phyloP scores from a whole-genome alignment of 1,140 invertebrate species.

The Drosophila fuyamai region DNA sequence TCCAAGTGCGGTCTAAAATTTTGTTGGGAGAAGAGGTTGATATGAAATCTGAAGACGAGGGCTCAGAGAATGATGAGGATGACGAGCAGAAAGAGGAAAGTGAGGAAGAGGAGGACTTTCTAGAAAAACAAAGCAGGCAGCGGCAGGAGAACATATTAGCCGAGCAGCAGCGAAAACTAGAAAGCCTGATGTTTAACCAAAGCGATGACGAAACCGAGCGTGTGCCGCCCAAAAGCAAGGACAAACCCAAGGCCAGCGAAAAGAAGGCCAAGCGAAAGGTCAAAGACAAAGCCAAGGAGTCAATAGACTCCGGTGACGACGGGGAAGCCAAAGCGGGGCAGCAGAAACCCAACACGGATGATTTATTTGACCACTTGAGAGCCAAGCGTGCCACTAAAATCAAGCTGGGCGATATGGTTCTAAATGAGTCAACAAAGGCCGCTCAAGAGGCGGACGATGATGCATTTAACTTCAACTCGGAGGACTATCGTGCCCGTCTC shows the following conservation, averaged over 20 bases:
- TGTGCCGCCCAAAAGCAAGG: slow-evolving; percentile 33
- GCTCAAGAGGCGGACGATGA: slow-evolving; percentile 50
- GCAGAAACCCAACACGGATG: slow-evolving; percentile 65
- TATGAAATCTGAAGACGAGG: slow-evolving; percentile 26
- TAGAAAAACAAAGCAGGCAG: slow-evolving; percentile 70
- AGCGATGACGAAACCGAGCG: slow-evolving; percentile 79
- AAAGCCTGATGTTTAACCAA: slow-evolving; percentile 78
- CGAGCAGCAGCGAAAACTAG: slow-evolving; percentile 65
- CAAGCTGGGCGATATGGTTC: slow-evolving; percentile 69
- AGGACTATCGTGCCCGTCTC: slow-evolving; percentile 77
- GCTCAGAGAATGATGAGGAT: slow-evolving; percentile 14
- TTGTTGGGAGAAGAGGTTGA: slow-evolving; percentile 77
- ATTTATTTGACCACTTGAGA: slow-evolving; percentile 83
- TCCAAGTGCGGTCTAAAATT: slow-evolving; percentile 81
- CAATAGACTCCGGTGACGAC: slow-evolving; percentile 22
- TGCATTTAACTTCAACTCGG: slow-evolving; percentile 81
- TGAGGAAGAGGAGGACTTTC: slow-evolving; percentile 74
- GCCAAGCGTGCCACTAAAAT: slow-evolving; percentile 75
- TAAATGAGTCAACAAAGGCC: slow-evolving; percentile 55
- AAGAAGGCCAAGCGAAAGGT: slow-evolving; percentile 40
- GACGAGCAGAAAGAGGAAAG: slow-evolving; percentile 8
- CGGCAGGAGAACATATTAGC: slow-evolving; percentile 61
- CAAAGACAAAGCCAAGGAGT: slow-evolving; percentile 32
- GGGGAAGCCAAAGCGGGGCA: slow-evolving; percentile 61
- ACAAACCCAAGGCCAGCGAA: slow-evolving; percentile 29